Evolutionary conservation across 2,113 vertebrate species (phyloP), one percentile per base, ranked within the genome.

Genomic region (Piaya cayana): DNA sequence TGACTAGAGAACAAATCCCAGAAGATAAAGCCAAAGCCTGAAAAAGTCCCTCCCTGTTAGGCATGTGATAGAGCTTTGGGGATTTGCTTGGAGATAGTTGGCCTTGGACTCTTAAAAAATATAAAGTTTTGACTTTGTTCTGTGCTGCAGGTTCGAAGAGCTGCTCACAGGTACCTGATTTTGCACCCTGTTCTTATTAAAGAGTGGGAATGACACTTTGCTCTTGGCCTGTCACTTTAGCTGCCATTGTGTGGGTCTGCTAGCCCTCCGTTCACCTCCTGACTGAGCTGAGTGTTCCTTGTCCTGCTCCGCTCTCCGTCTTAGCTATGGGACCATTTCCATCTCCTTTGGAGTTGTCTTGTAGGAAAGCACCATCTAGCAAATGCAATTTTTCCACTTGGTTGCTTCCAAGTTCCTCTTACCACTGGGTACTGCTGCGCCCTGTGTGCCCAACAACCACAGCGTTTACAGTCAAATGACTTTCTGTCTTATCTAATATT

Each of bases 401-500:
- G 12, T 83, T 96, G 84, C 93, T 85, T 85, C 77, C 29, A 82
- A 92, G 47, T 71, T 96, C 83, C 47, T 62, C 55, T 74, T 27
- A 36, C 53, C 37, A 1, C 17, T 53, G 77, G 3, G 4, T 56
- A 29, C 50, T 74, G 78, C 71, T 85, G 68, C 2, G 19, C 56
- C 69, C 91, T 49, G 75, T 37, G 81, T 76, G 81, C 81, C 42
- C 72, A 63, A 74, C 79, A 69, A 26, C 72, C 30, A 30, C 83
- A 45, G 91, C 2, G 0, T 86, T 96, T 74, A 68, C 64, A 86
- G 68, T 85, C 80, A 79, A 53, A 78, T 95, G 62, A 63, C 63
- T 83, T 67, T 71, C 80, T 95, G 94, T 95, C 96, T 78, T 53
- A 39, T 91, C 84, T 91, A 30, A 91, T 96, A 50, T 53, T 75